Percentiles rank a stretch among this genome's conserved stretches.
These are phyloP conservation scores for Panthera tigris DNA, from an alignment of 2,113 vertebrate genomes.

Conservation along the genomic window DNA sequence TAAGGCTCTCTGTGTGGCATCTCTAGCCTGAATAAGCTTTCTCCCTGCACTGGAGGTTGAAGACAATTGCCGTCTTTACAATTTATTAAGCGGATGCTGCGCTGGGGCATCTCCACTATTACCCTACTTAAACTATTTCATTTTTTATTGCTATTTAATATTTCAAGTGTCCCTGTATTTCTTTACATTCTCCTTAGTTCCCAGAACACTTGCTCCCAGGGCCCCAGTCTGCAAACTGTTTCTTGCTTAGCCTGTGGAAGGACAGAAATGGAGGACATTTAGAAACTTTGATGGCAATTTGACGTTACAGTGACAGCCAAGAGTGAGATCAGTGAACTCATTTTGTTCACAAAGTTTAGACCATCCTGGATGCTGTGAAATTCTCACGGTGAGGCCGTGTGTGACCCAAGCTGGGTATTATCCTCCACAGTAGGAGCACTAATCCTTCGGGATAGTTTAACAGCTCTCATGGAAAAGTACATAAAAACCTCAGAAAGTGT, in stretches of 20 bases:
- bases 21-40: not conserved
- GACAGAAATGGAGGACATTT: not conserved
- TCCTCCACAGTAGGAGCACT: not conserved
- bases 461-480: slow-evolving; percentile 24
- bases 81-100: not conserved
- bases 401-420: not conserved
- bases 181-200: not conserved
- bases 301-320: not conserved
- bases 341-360: not conserved
- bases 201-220: not conserved
- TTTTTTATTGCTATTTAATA: not conserved
- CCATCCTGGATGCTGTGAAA: not conserved
- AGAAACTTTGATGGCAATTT: not conserved
- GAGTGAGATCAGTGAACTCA: not conserved
- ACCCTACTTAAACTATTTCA: not conserved
- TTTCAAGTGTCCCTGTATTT: slow-evolving; percentile 5
- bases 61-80: not conserved
- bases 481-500: not conserved
- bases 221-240: not conserved
- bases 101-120: not conserved
- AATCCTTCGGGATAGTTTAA: not conserved
- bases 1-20: not conserved
- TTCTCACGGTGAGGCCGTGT: not conserved
- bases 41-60: not conserved
- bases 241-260: not conserved